Evolutionary conservation across 2,888 invertebrate genomes (phyloP), one percentile per base, ranked within the genome.

Genomic region (Empis stercorea): DNA sequence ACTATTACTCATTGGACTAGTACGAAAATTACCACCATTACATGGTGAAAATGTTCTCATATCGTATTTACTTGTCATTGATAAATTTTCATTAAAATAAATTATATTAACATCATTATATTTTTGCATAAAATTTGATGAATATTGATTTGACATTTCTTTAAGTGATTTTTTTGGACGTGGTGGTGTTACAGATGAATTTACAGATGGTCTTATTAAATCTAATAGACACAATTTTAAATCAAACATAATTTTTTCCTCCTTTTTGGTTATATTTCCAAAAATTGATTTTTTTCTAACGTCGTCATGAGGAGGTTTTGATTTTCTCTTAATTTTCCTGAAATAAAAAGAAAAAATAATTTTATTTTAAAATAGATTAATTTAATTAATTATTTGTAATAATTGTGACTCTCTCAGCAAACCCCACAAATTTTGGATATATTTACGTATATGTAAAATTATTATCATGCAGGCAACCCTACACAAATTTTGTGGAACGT

Each of bases 1-100:
- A 42, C 58, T 61, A 44, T 54, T 56, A 46, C 58, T 59, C 13
- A 62, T 41, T 4, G 63, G 61, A 37, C 61, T 53, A 10, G 51
- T 53, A 43, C 44, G 51, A 47, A 43, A 54, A 30, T 51, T 51
- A 11, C 51, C 59, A 43, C 58, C 61, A 10, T 60, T 61, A 14
- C 57, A 55, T 4, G 60, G 52, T 0, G 61, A 59, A 52, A 61
- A 62, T 30, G 59, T 60, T 1, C 58, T 59, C 45, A 62, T 59
- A 49, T 63, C 60, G 43, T 61, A 65, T 55, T 66, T 66, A 51
- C 66, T 66, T 37, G 68, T 59, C 68, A 68, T 68, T 36, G 68
- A 65, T n/a, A 68, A 58, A 51, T 68, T 68, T 49, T 68, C 68
- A 52, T 68, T 68, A 46, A 68, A 67, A 48, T 68, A 64, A n/a